Conservation (phyloP, 2,888 invertebrate species). For the Agapetus fuscipes region DNA sequence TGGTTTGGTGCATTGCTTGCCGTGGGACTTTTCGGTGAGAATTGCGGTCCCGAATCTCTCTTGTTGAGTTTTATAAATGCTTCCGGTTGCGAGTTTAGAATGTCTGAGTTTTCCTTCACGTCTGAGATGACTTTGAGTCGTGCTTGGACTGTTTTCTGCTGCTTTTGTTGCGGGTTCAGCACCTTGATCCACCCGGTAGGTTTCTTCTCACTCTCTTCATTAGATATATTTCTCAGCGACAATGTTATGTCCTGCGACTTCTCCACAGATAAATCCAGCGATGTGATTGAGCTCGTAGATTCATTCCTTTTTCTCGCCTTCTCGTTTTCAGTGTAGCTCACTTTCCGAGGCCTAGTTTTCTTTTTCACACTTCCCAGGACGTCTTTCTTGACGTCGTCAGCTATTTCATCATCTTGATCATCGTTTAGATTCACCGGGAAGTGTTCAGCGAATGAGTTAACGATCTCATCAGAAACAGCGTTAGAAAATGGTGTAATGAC, state of each 20-base stretch:
- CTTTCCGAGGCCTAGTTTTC: conserved; percentile 36
- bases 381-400: conserved; percentile 43
- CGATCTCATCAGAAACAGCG: conserved; percentile 49
- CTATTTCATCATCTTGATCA: conserved; percentile 33
- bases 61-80: conserved; percentile 35
- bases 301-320: conserved; percentile 37
- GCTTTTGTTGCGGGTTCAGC: conserved; percentile 35
- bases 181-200: conserved; percentile 42
- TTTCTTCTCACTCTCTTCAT: conserved; percentile 22
- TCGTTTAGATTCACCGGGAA: conserved; percentile 39
- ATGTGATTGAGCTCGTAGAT: conserved; percentile 37
- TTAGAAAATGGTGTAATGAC: conserved; percentile 60
- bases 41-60: conserved; percentile 22
- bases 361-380: conserved; percentile 35
- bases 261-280: conserved; percentile 36
- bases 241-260: conserved; percentile 11
- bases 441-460: conserved; percentile 34
- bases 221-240: conserved; percentile 13
- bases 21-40: conserved; percentile 19
- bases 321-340: conserved; percentile 39
- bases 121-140: conserved; percentile 37
- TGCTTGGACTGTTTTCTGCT: conserved; percentile 41
- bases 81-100: conserved; percentile 33
- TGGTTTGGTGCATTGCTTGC: no score
- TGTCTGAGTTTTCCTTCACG: conserved; percentile 32